Evolutionary conservation across 1,140 invertebrate species (phyloP).

Genomic region (Schlechtendalia chinensis): DNA sequence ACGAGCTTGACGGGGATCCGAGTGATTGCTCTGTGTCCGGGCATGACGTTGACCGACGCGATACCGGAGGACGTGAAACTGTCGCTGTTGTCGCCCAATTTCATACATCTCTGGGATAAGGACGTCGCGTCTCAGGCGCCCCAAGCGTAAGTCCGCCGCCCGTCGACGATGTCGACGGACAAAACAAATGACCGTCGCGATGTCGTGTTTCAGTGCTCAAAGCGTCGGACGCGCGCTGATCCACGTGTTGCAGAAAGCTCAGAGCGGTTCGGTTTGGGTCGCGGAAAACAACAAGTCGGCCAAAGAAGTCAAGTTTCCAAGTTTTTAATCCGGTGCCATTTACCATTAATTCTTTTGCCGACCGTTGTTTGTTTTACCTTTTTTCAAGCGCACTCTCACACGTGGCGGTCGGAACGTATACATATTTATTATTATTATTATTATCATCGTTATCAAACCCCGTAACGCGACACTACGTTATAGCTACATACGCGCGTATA

Average conservation of each 20-base stretch:
- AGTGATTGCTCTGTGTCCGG: conserved; percentile 61
- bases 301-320: conserved; percentile 60
- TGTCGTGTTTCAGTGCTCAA: conserved; percentile 61
- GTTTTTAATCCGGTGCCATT: conserved; percentile 5
- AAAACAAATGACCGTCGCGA: conserved; percentile 46
- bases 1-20: conserved; percentile 60
- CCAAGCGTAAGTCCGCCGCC: conserved; percentile 62
- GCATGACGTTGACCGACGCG: conserved; percentile 59
- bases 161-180: background rate
- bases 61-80: conserved; percentile 56
- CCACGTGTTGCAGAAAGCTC: conserved; percentile 64
- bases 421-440: too few relatives aligned
- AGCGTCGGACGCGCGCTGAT: conserved; percentile 67
- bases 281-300: conserved; percentile 67
- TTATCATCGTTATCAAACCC: background rate
- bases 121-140: conserved; percentile 59
- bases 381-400: background rate
- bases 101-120: conserved; percentile 64
- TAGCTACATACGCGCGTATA: background rate
- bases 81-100: conserved; percentile 55
- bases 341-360: background rate
- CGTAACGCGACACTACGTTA: background rate
- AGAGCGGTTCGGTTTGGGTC: conserved; percentile 70
- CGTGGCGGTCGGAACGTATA: too few relatives aligned
- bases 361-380: background rate